Conservation (phyloP, 2,113 vertebrate genomes). For the Gymnocephalus cernua region DNA sequence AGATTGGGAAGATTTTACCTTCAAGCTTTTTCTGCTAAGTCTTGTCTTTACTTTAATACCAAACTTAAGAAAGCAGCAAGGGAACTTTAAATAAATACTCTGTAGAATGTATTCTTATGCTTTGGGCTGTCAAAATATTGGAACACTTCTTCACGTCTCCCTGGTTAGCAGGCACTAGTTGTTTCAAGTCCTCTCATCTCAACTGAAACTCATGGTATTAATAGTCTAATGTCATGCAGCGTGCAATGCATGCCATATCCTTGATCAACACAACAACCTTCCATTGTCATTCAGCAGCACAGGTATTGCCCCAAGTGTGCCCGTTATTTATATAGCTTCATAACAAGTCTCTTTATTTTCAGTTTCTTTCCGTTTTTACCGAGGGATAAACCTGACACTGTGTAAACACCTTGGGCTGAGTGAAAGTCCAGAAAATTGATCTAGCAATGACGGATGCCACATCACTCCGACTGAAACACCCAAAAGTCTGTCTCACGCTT, state of each 20-base stretch:
- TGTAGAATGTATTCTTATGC: slow-evolving; percentile 17
- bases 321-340: neutral
- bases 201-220: slow-evolving; percentile 12
- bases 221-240: slow-evolving; percentile 24
- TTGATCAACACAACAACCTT: slow-evolving; percentile 26
- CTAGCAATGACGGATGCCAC: neutral
- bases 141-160: slow-evolving; percentile 24
- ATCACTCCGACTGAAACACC: slow-evolving; percentile 8
- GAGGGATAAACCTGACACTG: slow-evolving; percentile 15
- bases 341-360: neutral
- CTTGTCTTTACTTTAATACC: slow-evolving; percentile 20
- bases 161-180: slow-evolving; percentile 26
- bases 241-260: neutral
- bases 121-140: slow-evolving; percentile 33
- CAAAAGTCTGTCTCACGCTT: neutral
- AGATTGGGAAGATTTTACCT: slow-evolving; percentile 28
- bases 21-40: neutral
- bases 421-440: slow-evolving; percentile 43
- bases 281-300: slow-evolving; percentile 23
- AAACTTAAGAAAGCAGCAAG: slow-evolving; percentile 11
- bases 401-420: neutral
- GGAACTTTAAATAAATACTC: slow-evolving; percentile 39
- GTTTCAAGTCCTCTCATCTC: slow-evolving; percentile 23
- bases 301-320: neutral
- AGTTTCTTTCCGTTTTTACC: neutral